These are phyloP conservation scores for Heteromurus nitidus DNA, from an alignment of 2,888 invertebrate species.

Conservation along the genomic window DNA sequence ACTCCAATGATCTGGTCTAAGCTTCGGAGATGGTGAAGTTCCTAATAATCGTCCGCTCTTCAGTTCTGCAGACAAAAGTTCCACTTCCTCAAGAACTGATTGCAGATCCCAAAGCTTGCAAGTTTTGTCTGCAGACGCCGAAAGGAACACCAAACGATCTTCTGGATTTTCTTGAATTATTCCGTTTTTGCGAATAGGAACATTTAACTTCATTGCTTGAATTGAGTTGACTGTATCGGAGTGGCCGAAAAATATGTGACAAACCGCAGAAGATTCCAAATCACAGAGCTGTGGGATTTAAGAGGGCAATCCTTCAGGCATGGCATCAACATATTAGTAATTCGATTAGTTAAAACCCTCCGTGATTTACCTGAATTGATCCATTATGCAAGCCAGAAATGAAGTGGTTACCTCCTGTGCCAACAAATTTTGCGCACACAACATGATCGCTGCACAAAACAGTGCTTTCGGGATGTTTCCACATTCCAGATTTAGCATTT, in stretches of 20 bases:
- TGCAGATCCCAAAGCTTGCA: slow-evolving; percentile 80
- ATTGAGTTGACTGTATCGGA: slow-evolving; percentile 77
- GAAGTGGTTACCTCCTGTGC: slow-evolving; percentile 76
- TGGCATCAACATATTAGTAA: too few species aligned
- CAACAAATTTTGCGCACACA: slow-evolving; percentile 76
- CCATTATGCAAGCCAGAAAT: slow-evolving; percentile 78
- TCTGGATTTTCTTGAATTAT: not conserved
- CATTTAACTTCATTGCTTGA: slow-evolving; percentile 74
- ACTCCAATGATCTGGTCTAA: slow-evolving; percentile 67
- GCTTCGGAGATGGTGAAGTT: slow-evolving; percentile 69
- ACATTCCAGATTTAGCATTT: slow-evolving; percentile 66
- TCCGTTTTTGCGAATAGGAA: slow-evolving; percentile 10
- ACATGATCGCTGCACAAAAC: slow-evolving; percentile 70
- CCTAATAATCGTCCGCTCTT: slow-evolving; percentile 51
- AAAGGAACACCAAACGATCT: slow-evolving; percentile 75
- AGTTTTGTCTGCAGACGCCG: slow-evolving; percentile 79
- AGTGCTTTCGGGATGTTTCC: slow-evolving; percentile 70
- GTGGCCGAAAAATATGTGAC: slow-evolving; percentile 77
- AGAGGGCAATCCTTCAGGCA: too few species aligned
- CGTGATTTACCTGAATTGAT: slow-evolving; percentile 77
- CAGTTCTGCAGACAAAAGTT: slow-evolving; percentile 47
- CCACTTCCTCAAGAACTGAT: slow-evolving; percentile 65
- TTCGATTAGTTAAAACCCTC: too few species aligned
- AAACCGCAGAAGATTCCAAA: slow-evolving; percentile 76
- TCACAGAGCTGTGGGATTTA: slow-evolving; percentile 82